Base-by-base conservation (phyloP, 2,888 invertebrate species). In the Acleris sparsana region DNA sequence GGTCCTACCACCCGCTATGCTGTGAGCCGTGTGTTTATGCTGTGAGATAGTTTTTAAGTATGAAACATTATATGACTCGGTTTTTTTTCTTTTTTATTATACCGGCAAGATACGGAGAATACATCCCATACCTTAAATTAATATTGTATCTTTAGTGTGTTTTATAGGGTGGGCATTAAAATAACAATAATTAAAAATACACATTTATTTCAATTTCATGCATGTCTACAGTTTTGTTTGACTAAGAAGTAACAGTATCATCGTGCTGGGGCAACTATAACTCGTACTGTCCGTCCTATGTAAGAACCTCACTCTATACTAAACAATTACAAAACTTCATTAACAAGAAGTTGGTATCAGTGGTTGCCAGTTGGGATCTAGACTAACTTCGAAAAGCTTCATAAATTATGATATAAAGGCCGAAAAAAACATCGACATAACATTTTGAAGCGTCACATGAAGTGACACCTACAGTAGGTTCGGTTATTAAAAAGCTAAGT, bases 191-290 rank as follows among this genome's bases (percentile, higher is more conserved):
- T 69, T 88, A 86, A 89, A 89, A 91, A 91, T 88, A 90, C 89
- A 90, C 80, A 81, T 88, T 84, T 89, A 90, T 88, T 89, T 82
- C 85, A 86, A 89, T 85, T 76, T 88, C 92, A 92, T 92, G 91
- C 90, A 89, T 87, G 85, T 85, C 91, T 92, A 92, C 89, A 84
- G 76, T 83, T 85, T 82, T 83, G 84, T 84, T 79, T 70, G 73
- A 74, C 88, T 86, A 87, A 78, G 84, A 81, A 84, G 77, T 88
- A 85, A 87, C 85, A 82, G 80, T 76, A 86, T 83, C 75, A 69
- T 82, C 76, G 87, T 88, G 87, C 87, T 87, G 75, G 75, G 80
- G 72, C 75, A 72, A 70, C 79, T 83, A 82, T 75, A n/a, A 6
- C 25, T 25, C 25, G 25, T 25, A 80, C 83, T 82, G 82, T 82